A percentile compares a stretch with the other conserved stretches of the same genome.
phyloP scores from a whole-genome alignment of 2,797 vertebrate species.

The Trichosurus vulpecula region DNA sequence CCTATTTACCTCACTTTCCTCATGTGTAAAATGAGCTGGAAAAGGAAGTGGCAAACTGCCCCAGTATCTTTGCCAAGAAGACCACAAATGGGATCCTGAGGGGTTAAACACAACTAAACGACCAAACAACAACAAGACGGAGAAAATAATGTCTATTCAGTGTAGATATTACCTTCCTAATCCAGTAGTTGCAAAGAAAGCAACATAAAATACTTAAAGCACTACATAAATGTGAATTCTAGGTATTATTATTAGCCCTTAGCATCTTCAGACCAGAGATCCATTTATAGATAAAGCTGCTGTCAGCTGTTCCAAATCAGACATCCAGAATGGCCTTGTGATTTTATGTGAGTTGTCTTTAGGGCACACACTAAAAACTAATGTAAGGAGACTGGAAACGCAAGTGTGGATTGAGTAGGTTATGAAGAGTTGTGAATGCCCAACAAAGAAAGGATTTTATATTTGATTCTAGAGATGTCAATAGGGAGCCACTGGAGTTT shows the following conservation, averaged over 20 bases:
- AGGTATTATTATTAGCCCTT: background rate
- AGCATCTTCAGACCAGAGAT: background rate
- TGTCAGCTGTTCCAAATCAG: background rate
- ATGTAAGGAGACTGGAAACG: background rate
- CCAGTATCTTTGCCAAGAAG: background rate
- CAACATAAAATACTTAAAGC: background rate
- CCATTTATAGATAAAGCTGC: background rate
- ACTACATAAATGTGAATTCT: background rate
- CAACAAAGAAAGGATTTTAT: background rate
- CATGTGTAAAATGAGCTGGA: background rate
- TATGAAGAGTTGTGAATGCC: background rate
- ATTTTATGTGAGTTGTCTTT: background rate
- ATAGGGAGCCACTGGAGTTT: background rate
- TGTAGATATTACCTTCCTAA: background rate
- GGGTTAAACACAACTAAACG: background rate
- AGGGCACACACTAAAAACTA: background rate
- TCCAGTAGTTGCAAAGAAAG: background rate
- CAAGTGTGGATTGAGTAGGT: background rate
- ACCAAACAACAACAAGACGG: background rate
- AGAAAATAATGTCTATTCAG: background rate
- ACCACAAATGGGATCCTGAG: background rate
- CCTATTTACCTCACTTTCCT: background rate
- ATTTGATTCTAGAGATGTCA: background rate
- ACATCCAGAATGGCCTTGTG: background rate
- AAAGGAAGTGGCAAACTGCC: background rate